Evolutionary conservation across 2,797 vertebrate species (phyloP).

Genomic region (Streptopelia turtur): DNA sequence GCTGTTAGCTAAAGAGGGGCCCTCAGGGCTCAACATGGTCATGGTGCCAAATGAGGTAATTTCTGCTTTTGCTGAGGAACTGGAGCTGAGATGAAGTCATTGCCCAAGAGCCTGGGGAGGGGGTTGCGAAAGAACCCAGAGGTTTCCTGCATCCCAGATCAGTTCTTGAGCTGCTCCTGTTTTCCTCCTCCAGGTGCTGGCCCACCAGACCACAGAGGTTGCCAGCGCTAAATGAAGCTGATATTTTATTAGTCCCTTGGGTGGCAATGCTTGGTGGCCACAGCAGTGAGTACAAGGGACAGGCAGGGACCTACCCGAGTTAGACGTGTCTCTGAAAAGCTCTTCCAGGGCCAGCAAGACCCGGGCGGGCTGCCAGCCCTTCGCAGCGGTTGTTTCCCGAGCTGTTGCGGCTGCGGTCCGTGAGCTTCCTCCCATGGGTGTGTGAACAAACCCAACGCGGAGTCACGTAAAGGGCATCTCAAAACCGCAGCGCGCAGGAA

Average conservation of each 20-base stretch:
- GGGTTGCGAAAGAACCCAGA: not conserved
- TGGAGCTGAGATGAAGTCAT: not conserved
- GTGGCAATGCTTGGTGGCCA: not conserved
- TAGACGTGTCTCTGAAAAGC: not conserved
- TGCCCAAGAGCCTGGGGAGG: not conserved
- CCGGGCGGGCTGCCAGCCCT: not conserved
- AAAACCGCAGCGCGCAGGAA: rapidly evolving
- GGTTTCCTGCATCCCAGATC: not conserved
- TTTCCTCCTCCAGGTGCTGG: not conserved
- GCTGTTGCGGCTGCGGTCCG: not conserved
- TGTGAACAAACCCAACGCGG: not conserved
- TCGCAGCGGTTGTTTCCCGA: not conserved
- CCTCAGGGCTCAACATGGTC: rapidly evolving
- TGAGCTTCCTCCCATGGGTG: not conserved
- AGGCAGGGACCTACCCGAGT: not conserved
- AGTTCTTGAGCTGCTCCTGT: rapidly evolving
- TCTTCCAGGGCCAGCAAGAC: not conserved
- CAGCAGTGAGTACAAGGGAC: not conserved
- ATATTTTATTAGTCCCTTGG: not conserved
- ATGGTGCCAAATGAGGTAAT: constrained; percentile 1
- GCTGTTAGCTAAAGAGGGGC: not conserved
- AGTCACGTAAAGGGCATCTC: not conserved
- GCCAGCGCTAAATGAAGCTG: not conserved
- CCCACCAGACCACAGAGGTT: not conserved
- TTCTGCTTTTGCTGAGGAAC: not conserved